phyloP scores from a whole-genome alignment of 2,888 invertebrate species.

The Ectropis crepuscularia region DNA sequence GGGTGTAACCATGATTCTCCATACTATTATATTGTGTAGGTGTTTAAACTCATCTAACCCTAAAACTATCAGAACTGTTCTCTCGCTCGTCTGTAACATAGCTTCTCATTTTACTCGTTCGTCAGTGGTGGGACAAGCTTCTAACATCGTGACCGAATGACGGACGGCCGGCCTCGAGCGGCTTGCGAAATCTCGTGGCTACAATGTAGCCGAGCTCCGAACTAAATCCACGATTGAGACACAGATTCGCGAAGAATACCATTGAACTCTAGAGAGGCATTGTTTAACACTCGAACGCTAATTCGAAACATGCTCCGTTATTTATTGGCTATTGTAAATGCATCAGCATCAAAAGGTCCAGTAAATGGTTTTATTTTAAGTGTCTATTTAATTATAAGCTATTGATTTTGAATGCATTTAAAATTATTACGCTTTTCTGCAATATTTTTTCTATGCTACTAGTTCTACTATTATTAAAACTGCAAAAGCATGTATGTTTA shows the following conservation, averaged over 20 bases:
- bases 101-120: no score
- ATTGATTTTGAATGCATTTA: no score
- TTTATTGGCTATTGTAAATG: constrained; percentile 33
- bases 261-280: constrained; percentile 58
- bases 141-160: constrained; percentile 71
- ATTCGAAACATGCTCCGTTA: constrained; percentile 39
- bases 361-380: constrained; percentile 10
- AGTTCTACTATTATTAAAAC: no score
- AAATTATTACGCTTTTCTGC: no score
- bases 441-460: no score
- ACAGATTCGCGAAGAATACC: constrained; percentile 68
- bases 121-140: constrained; percentile 57
- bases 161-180: constrained; percentile 71
- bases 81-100: no score
- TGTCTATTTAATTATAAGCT: background rate
- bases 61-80: no score
- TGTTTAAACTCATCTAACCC: no score
- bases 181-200: constrained; percentile 73
- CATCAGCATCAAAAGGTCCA: constrained; percentile 20
- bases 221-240: constrained; percentile 75
- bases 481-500: no score
- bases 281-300: constrained; percentile 50
- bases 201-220: constrained; percentile 63
- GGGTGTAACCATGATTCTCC: no score
- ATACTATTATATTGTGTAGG: no score